Evolutionary conservation across 2,888 invertebrate genomes (phyloP).

Genomic region (Eucera pruinosa): DNA sequence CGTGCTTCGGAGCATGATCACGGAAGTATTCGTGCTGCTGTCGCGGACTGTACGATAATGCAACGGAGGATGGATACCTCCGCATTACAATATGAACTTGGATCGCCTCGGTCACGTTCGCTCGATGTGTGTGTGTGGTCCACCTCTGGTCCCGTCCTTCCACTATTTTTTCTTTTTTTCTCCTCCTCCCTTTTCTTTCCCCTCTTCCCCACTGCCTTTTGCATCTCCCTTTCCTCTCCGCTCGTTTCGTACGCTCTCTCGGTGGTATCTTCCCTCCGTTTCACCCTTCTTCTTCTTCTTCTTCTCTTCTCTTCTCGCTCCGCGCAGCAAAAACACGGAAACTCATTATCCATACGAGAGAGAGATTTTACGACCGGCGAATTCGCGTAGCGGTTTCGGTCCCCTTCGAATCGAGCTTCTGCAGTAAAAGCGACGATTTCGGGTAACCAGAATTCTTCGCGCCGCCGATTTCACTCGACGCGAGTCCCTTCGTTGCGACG

Average conservation of each 20-base stretch:
- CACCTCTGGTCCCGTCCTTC: conserved; percentile 74
- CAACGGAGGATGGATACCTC: conserved; percentile 77
- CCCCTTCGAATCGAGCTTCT: too few relatives aligned
- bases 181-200: conserved; percentile 26
- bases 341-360: conserved; percentile 77
- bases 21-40: conserved; percentile 77
- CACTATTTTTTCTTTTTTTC: conserved; percentile 53
- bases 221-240: conserved; percentile 41
- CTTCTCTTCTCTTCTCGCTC: conserved; percentile 18
- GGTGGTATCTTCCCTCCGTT: conserved; percentile 18
- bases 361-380: conserved; percentile 39
- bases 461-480: too few relatives aligned
- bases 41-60: conserved; percentile 81
- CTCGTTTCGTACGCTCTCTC: conserved; percentile 35
- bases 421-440: too few relatives aligned
- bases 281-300: background rate
- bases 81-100: conserved; percentile 83
- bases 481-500: too few relatives aligned
- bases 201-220: background rate
- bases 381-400: conserved; percentile 18
- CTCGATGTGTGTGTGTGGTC: conserved; percentile 81
- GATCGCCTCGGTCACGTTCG: conserved; percentile 83
- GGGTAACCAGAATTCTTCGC: too few relatives aligned
- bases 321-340: conserved; percentile 71
- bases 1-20: conserved; percentile 64